Base-by-base conservation (phyloP, 2,113 vertebrate genomes). In the Saguinus midas region DNA sequence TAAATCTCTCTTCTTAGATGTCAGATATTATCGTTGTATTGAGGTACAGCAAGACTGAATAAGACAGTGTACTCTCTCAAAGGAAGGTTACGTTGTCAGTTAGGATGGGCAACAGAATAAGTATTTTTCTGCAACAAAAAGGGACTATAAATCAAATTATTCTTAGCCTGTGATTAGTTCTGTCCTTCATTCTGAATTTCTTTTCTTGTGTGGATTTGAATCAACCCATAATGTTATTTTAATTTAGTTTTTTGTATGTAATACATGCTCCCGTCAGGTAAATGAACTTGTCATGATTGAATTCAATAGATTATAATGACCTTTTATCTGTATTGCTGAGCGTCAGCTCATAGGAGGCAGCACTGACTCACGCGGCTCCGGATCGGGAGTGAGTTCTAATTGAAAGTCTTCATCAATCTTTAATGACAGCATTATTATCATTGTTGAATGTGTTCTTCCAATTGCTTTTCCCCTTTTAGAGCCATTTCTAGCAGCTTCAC, bases 181-280 rank as follows among this genome's bases (percentile, higher is more conserved):
- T 87, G 57, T 55, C 84, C 43, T 91, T 95, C 90, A 6, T 66
- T 64, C 73, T 81, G 66, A 73, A 48, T 48, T 75, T 55, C 81
- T 90, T 40, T 90, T 92, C 43, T 64, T 52, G 12, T 25, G 32
- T 79, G 83, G 89, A 43, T 78, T 50, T n/a, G 55, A 97, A 43
- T 81, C 96, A 93, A 92, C 66, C 87, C 73, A 5, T 73, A n/a
- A 92, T 92, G 68, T 95, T 76, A 80, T 91, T 97, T 72, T 84
- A 68, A 45, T 35, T 21, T 58, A 37, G 4, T 1, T 4, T 18
- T 70, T 20, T 70, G 29, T 81, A 18, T 80, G 95, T 81, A 83
- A 87, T 76, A 40, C 70, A 82, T 8, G 29, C 4, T 55, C 5
- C 45, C 12, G 55, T 75, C 50, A 85, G 57, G 79, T 58, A 96